Evolutionary conservation across 2,888 invertebrate genomes (phyloP), one percentile per base, ranked within the genome.

Genomic region (Thymelicus acteon): DNA sequence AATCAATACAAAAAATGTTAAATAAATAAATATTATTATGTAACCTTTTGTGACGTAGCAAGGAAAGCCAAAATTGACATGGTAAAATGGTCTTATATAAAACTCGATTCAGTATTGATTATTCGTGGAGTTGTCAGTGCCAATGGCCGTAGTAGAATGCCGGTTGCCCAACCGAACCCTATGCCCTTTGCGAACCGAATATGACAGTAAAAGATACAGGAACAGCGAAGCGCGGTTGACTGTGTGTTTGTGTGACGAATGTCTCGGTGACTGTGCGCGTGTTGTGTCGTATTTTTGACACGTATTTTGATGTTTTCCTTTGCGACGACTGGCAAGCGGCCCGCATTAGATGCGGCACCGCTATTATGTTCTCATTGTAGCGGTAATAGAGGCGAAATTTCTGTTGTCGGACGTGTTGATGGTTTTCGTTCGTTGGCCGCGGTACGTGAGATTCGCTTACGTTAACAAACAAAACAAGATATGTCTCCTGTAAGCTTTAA

Each of bases 401-500:
- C 71, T 74, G 75, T 74, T 52, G 48, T 58, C 60, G 19, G 24
- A 70, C 52, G 24, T 60, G 54, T 63, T 69, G 48, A 40, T 58
- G 64, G 52, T 39, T 60, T 57, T 52, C 57, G 49, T 64, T 63
- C 39, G 63, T 61, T 24, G 48, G 61, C 40, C 62, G 40, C 47
- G 58, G 62, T 13, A 47, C 31, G 54, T 47, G 67, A 47, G 62
- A 68, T 63, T 60, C 69, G 70, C 70, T 70, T 64, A 65, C 71
- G 70, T 85, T 68, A 70, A 72, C 60, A 67, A 75, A 84, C 81
- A 82, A 77, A 82, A 82, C 83, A 86, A 84, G 83, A 84, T 88
- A 85, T 83, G 86, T 88, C 88, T 88, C 87, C 86, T 91, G 88
- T 91, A 91, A 92, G 93, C 93, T 93, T 92, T 93, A 93, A 93